Conservation (phyloP, 2,113 vertebrate genomes). For the Formicarius rufipectus region DNA sequence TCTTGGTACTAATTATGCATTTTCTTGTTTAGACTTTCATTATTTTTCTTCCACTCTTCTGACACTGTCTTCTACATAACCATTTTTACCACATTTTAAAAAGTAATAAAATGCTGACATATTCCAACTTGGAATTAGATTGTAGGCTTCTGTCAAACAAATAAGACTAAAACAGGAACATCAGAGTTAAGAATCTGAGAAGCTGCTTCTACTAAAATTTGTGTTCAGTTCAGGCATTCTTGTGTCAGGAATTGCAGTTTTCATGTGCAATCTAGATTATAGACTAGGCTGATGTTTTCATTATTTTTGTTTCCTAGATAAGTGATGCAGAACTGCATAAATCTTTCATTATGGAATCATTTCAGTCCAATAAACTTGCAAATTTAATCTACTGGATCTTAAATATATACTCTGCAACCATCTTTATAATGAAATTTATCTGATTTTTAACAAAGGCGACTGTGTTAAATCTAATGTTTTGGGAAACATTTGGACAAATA, state of each 20-base stretch:
- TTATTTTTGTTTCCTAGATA: not conserved
- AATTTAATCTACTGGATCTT: not conserved
- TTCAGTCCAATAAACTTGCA: not conserved
- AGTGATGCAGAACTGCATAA: not conserved
- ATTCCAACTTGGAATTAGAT: not conserved
- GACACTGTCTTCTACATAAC: not conserved
- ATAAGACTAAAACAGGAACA: not conserved
- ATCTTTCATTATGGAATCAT: not conserved
- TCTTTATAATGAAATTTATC: not conserved
- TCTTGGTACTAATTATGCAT: not conserved
- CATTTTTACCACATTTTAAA: not conserved
- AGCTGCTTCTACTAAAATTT: not conserved
- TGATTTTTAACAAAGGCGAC: not conserved
- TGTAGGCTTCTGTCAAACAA: not conserved
- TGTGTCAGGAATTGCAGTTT: not conserved
- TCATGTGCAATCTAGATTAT: not conserved
- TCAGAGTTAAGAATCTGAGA: not conserved
- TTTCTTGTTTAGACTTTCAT: not conserved
- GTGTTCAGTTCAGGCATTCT: not conserved
- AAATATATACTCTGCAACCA: not conserved
- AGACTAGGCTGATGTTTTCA: not conserved
- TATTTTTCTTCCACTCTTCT: not conserved
- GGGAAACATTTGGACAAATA: not conserved
- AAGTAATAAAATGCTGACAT: not conserved
- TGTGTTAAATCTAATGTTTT: not conserved